Evolutionary conservation across 2,113 vertebrate species (phyloP).

Genomic region (Antennarius striatus): DNA sequence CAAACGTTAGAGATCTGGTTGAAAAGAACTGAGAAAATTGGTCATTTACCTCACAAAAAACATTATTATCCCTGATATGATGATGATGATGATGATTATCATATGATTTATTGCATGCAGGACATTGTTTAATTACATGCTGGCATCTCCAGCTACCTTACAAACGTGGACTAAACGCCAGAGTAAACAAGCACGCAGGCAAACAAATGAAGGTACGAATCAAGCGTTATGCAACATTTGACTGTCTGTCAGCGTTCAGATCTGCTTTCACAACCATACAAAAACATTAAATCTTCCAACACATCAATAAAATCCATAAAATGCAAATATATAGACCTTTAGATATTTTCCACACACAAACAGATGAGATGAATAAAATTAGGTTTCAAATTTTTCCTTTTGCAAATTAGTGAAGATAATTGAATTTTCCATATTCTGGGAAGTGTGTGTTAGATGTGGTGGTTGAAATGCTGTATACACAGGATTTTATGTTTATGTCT

Average conservation of each 20-base stretch:
- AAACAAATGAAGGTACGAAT: constrained; percentile 43
- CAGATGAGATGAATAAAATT: not conserved
- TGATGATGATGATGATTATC: constrained; percentile 17
- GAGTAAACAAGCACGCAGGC: constrained; percentile 28
- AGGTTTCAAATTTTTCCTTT: not conserved
- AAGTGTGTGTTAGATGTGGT: not conserved
- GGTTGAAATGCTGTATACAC: not conserved
- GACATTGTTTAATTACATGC: constrained; percentile 22
- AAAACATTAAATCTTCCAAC: constrained; percentile 26
- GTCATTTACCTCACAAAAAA: not conserved
- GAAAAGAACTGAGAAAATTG: not conserved
- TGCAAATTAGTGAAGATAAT: not conserved
- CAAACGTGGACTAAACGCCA: constrained; percentile 20
- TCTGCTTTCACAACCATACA: constrained; percentile 17
- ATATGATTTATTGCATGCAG: constrained; percentile 9
- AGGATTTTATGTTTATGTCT: not conserved
- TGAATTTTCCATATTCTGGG: constrained; percentile 1
- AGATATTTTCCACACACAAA: constrained; percentile 20
- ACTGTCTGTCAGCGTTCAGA: constrained; percentile 18
- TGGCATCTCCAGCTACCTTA: constrained; percentile 32
- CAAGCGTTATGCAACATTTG: constrained; percentile 23
- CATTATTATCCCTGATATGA: not conserved
- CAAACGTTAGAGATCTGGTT: not conserved
- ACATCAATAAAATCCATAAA: constrained; percentile 27
- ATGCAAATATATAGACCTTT: constrained; percentile 18